These are phyloP conservation scores for Netelia melanura DNA, from an alignment of 2,888 invertebrate species.

Conservation along the genomic window DNA sequence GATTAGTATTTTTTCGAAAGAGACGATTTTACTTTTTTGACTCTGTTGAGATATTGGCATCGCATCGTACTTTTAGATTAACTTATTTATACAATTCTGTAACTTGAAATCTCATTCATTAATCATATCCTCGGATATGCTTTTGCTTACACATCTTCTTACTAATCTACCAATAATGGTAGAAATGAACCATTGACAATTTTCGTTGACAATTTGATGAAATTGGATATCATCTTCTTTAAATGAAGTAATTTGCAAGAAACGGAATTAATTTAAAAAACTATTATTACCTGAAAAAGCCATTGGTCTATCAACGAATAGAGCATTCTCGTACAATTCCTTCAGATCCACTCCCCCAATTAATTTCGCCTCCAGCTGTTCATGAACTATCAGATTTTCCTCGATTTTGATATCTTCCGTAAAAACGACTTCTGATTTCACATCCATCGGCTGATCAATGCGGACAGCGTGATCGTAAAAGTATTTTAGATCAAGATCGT, in stretches of 20 bases:
- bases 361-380: constrained; percentile 66
- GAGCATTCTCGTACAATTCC: constrained; percentile 70
- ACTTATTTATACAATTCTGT: too few relatives aligned
- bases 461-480: constrained; percentile 75
- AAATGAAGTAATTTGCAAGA: not conserved
- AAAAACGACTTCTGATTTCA: constrained; percentile 73
- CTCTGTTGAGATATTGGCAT: too few relatives aligned
- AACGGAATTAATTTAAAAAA: constrained; percentile 61
- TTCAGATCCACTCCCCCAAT: constrained; percentile 74
- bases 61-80: too few relatives aligned
- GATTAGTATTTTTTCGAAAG: not conserved
- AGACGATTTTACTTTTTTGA: not conserved
- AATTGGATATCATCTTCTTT: not conserved
- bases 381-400: constrained; percentile 69
- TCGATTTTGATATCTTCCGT: constrained; percentile 69
- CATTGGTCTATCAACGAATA: constrained; percentile 71
- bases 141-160: too few relatives aligned
- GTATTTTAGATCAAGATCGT: constrained; percentile 73
- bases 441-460: constrained; percentile 70
- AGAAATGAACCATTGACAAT: too few relatives aligned
- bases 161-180: too few relatives aligned
- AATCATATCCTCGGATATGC: too few relatives aligned
- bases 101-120: too few relatives aligned
- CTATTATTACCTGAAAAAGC: constrained; percentile 71
- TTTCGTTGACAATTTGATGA: not conserved